Evolutionary conservation across 2,797 vertebrate genomes (phyloP), one percentile per base, ranked within the genome.

Genomic region (Parambassis ranga): DNA sequence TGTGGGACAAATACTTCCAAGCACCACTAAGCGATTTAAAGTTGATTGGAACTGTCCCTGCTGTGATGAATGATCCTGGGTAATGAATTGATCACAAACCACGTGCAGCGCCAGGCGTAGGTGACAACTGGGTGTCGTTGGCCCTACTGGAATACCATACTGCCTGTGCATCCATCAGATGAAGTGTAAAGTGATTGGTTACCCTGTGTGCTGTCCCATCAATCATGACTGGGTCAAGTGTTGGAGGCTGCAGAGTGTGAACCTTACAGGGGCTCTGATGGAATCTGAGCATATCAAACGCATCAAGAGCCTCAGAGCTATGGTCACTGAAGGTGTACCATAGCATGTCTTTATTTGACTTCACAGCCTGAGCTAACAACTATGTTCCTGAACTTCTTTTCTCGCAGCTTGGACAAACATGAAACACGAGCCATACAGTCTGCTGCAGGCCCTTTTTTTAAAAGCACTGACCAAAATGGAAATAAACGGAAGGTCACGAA

Each of bases 1-100:
- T 37, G 46, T 49, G 52, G 69, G 79, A 70, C 62, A 42, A 77
- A 73, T 59, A 48, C 68, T 57, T 68, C 41, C 41, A 41, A 75
- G 66, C 74, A 46, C 27, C 62, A 35, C 58, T 63, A 75, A 80
- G 51, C 69, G 59, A 79, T 80, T 73, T 74, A 61, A 65, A 72
- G 71, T 59, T 82, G 75, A 87, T 83, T 82, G 79, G 71, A 85
- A 71, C 53, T 64, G 62, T 80, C 73, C 43, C 56, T 15, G 57
- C 11, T 10, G 31, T 64, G 78, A 81, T 81, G 44, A 83, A 87
- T 79, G 62, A 66, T 19, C 50, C 14, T 2, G 38, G 47, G 42
- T 81, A 71, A 87, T 68, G 63, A 82, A 87, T 79, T 70, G 78
- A 82, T 77, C 62, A 53, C 31, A 63, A 31, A 71, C 22, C 32